Percentiles rank a stretch among this genome's conserved stretches.
These are phyloP conservation scores for Vandiemenella viatica DNA, from an alignment of 2,888 invertebrate genomes.

Conservation along the genomic window DNA sequence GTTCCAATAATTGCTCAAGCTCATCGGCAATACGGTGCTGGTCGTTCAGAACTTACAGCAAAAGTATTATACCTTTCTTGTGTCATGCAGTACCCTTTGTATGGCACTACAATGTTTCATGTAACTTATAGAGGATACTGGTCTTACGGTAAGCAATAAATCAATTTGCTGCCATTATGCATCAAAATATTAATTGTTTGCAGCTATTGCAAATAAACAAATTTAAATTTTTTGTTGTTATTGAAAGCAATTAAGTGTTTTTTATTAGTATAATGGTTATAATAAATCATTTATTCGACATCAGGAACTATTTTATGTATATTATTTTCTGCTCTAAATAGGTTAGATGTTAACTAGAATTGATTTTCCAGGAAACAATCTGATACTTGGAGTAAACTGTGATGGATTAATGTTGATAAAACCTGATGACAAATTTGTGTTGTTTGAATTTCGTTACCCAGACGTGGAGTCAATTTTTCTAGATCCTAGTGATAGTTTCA, in stretches of 20 bases:
- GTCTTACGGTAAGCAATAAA: slow-evolving; percentile 54
- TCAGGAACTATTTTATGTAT: no score
- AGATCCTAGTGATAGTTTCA: slow-evolving; percentile 82
- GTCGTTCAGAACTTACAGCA: slow-evolving; percentile 76
- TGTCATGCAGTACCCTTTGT: slow-evolving; percentile 91
- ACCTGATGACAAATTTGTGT: slow-evolving; percentile 78
- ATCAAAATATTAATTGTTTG: no score
- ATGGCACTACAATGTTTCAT: slow-evolving; percentile 71
- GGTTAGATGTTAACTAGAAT: no score
- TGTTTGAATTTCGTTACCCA: slow-evolving; percentile 78
- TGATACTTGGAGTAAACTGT: slow-evolving; percentile 72
- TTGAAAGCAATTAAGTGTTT: no score
- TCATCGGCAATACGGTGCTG: slow-evolving; percentile 81
- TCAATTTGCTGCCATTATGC: no score
- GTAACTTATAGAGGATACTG: slow-evolving; percentile 89
- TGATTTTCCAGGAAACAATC: slow-evolving; percentile 28
- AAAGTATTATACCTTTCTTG: slow-evolving; percentile 87
- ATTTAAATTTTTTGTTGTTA: no score
- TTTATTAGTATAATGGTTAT: no score
- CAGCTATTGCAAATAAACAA: no score
- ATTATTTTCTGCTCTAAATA: no score
- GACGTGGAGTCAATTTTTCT: slow-evolving; percentile 83
- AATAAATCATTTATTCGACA: no score
- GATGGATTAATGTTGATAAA: slow-evolving; percentile 85
- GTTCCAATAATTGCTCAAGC: slow-evolving; percentile 75